A percentile compares a stretch with the other conserved stretches of the same genome.
Evolutionary conservation across 2,113 vertebrate genomes (phyloP).

Genomic region (Irena cyanogastra): DNA sequence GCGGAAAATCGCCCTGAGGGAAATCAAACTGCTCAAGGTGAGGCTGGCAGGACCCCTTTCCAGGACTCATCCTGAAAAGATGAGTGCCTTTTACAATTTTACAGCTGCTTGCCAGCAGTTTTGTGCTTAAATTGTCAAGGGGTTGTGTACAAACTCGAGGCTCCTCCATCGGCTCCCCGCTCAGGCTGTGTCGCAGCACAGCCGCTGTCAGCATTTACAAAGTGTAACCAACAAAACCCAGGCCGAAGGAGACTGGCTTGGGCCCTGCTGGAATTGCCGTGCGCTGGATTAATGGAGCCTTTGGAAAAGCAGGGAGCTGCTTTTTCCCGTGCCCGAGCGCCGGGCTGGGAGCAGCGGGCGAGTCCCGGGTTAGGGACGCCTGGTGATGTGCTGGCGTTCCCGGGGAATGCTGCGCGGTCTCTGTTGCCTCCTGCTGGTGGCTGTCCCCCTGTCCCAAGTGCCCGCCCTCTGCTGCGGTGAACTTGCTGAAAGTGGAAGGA

Average conservation of each 20-base stretch:
- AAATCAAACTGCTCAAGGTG: constrained; percentile 75
- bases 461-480: neutral
- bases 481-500: rapidly evolving
- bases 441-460: too few species aligned
- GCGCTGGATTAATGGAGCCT: rapidly evolving
- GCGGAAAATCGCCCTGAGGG: constrained; percentile 80
- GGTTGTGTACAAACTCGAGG: rapidly evolving
- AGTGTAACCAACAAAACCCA: rapidly evolving
- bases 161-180: neutral
- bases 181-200: neutral
- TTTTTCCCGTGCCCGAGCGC: neutral
- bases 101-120: too few species aligned
- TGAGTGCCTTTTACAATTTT: too few species aligned
- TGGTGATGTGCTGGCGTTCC: neutral
- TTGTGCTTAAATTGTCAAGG: rapidly evolving
- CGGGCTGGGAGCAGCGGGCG: neutral
- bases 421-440: neutral
- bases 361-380: rapidly evolving
- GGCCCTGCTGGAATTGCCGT: rapidly evolving
- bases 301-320: too few species aligned
- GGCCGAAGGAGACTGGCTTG: rapidly evolving
- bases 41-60: neutral
- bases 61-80: too few species aligned
- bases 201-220: rapidly evolving
- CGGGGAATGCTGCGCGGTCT: neutral